Evolutionary conservation across 1,140 invertebrate genomes (phyloP).

Genomic region (Periplaneta americana): DNA sequence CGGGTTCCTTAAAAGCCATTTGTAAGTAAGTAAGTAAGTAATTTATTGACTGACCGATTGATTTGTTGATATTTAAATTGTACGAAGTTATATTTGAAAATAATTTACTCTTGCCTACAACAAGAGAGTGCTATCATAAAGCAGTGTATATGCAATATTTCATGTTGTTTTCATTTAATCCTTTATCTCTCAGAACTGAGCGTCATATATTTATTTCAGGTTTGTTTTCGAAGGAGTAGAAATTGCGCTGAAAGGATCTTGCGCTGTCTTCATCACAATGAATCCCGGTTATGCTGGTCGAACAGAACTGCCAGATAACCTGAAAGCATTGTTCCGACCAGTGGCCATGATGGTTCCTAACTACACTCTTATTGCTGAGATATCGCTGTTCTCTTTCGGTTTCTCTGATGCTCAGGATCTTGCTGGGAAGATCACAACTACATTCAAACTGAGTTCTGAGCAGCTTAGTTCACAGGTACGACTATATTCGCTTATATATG

Average conservation of each 20-base stretch:
- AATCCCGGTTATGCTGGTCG: constrained; percentile 69
- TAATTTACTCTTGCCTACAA: no score
- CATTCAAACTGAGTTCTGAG: constrained; percentile 64
- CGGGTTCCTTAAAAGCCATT: no score
- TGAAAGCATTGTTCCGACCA: constrained; percentile 66
- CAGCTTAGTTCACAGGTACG: constrained; percentile 56
- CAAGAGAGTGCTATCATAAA: no score
- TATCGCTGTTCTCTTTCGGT: constrained; percentile 64
- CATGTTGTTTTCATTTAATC: no score
- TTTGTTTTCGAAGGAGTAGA: constrained; percentile 62
- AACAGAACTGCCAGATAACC: constrained; percentile 66
- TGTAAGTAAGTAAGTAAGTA: no score
- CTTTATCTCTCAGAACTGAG: no score
- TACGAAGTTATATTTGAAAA: no score
- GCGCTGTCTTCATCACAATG: constrained; percentile 70
- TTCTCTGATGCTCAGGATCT: constrained; percentile 56
- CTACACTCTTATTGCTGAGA: constrained; percentile 66
- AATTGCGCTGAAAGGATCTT: constrained; percentile 52
- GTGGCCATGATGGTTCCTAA: constrained; percentile 76
- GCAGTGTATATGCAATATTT: no score
- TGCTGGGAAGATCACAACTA: constrained; percentile 65
- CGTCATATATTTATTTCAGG: no score
- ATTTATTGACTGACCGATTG: no score
- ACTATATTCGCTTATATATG: no score
- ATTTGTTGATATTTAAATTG: no score